Evolutionary conservation across 2,888 invertebrate species (phyloP).

Genomic region (Ischnus inquisitorius): DNA sequence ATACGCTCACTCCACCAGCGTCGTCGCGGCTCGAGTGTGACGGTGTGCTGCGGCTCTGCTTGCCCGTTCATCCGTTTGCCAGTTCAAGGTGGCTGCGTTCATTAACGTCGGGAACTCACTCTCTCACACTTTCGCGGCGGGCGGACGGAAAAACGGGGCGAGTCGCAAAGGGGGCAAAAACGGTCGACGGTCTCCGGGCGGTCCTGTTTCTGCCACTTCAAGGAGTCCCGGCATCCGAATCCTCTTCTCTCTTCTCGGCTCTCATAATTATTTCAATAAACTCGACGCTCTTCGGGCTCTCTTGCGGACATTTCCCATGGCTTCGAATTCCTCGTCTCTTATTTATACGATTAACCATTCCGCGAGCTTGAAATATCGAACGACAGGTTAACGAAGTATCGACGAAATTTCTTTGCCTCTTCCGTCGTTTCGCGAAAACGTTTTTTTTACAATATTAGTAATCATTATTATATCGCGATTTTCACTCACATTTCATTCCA

Average conservation of each 20-base stretch:
- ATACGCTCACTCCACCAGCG: conserved; percentile 40
- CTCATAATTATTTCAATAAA: conserved; percentile 71
- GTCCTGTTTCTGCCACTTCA: conserved; percentile 64
- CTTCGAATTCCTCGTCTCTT: neutral
- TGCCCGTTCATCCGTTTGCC: conserved; percentile 82
- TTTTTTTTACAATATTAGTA: no score
- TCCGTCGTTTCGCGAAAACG: no score
- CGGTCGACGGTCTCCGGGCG: conserved; percentile 41
- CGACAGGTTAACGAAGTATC: no score
- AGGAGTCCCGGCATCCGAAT: conserved; percentile 65
- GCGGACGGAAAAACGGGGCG: conserved; percentile 34
- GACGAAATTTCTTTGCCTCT: no score
- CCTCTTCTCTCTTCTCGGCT: conserved; percentile 28
- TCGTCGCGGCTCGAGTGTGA: conserved; percentile 53
- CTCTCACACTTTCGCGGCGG: conserved; percentile 32
- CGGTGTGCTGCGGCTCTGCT: conserved; percentile 61
- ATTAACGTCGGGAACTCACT: conserved; percentile 76
- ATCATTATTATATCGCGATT: no score
- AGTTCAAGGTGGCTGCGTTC: conserved; percentile 84
- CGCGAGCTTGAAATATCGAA: no score
- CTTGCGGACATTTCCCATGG: neutral
- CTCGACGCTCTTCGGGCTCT: conserved; percentile 16
- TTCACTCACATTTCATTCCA: no score
- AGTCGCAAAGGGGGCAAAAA: conserved; percentile 47
- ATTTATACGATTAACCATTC: neutral